These are phyloP conservation scores for Pseudanteris insignis DNA, from an alignment of 2,888 invertebrate species.

Conservation along the genomic window DNA sequence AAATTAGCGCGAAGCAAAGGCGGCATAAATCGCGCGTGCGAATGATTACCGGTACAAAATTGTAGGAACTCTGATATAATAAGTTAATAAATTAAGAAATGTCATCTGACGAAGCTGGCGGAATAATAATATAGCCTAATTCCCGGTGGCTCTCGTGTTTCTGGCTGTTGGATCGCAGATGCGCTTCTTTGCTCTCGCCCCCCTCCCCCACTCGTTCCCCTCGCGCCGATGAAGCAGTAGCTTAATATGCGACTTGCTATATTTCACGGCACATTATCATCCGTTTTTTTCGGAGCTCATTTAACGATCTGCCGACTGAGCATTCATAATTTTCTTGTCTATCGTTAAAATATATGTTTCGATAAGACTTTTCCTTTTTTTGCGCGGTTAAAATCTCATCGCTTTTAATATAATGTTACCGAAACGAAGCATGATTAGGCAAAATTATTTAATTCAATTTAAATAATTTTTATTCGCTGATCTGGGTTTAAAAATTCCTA, in stretches of 20 bases:
- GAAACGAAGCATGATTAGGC: no score
- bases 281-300: conserved; percentile 52
- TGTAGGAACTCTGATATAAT: conserved; percentile 27
- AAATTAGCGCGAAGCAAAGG: no score
- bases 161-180: conserved; percentile 55
- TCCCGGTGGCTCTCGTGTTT: conserved; percentile 41
- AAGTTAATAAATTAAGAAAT: conserved; percentile 53
- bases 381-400: no score
- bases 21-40: not conserved
- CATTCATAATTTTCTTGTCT: conserved; percentile 54
- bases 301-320: conserved; percentile 60
- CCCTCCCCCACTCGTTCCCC: not conserved
- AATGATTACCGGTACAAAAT: not conserved
- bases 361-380: no score
- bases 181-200: conserved; percentile 42
- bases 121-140: conserved; percentile 46
- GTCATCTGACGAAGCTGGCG: conserved; percentile 46
- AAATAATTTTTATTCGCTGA: no score
- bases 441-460: no score
- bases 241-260: conserved; percentile 51
- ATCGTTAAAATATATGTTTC: conserved; percentile 40
- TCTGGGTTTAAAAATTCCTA: no score
- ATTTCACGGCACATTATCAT: conserved; percentile 58
- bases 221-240: conserved; percentile 38
- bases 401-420: no score